These are phyloP conservation scores for Malthinus seriepunctatus DNA, from an alignment of 2,888 invertebrate species.

Conservation along the genomic window DNA sequence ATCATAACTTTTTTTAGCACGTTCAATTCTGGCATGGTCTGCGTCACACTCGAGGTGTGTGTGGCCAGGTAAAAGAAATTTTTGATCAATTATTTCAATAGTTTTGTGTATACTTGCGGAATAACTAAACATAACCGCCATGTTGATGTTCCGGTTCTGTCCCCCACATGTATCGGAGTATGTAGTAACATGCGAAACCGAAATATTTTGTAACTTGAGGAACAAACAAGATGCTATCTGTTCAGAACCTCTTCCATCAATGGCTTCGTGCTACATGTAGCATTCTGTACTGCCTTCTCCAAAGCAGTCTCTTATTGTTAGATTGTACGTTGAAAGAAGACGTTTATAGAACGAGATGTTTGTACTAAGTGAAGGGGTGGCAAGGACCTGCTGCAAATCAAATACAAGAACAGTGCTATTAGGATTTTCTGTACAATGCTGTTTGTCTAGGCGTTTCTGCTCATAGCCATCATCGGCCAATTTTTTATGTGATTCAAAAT, in stretches of 20 bases:
- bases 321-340: slow-evolving; percentile 20
- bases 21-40: slow-evolving; percentile 30
- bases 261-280: slow-evolving; percentile 27
- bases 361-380: slow-evolving; percentile 23
- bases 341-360: slow-evolving; percentile 25
- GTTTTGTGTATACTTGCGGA: slow-evolving; percentile 7
- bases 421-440: too few relatives aligned
- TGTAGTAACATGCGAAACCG: slow-evolving; percentile 21
- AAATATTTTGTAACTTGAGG: slow-evolving; percentile 25
- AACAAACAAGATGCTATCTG: slow-evolving; percentile 27
- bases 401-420: slow-evolving; percentile 23
- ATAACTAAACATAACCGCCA: slow-evolving; percentile 31
- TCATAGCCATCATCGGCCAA: too few relatives aligned
- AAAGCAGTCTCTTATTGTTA: slow-evolving; percentile 22
- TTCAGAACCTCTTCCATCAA: slow-evolving; percentile 21
- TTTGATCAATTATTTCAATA: slow-evolving; percentile 27
- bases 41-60: slow-evolving; percentile 33
- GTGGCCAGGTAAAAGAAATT: slow-evolving; percentile 30
- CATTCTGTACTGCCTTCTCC: slow-evolving; percentile 17
- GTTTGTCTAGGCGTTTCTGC: not conserved
- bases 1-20: slow-evolving; percentile 24
- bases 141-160: slow-evolving; percentile 33
- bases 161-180: slow-evolving; percentile 35
- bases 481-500: too few relatives aligned
- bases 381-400: slow-evolving; percentile 26